Conservation (phyloP, 2,797 vertebrate genomes). For the Sebastes trivittatus region DNA sequence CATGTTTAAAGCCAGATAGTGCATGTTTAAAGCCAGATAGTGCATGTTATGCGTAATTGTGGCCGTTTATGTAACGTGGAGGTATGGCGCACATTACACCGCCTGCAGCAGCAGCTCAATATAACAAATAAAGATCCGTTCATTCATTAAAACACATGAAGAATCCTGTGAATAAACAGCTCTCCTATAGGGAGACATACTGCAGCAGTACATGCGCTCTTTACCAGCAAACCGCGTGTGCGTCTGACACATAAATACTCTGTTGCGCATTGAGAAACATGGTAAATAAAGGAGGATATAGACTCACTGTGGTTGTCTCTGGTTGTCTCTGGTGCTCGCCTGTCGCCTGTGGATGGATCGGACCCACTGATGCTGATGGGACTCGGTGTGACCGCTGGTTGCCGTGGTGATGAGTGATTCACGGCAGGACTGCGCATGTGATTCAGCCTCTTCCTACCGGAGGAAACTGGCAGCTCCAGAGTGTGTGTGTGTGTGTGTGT, state of each 20-base stretch:
- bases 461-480: slow-evolving; percentile 45
- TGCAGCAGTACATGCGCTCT: neutral
- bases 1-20: too few relatives aligned
- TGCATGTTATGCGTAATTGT: neutral
- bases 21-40: too few relatives aligned
- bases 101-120: neutral
- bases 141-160: neutral
- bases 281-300: neutral
- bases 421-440: slow-evolving; percentile 73
- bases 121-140: neutral
- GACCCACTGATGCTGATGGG: slow-evolving; percentile 56
- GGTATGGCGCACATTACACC: neutral
- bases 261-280: neutral
- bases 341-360: slow-evolving; percentile 38
- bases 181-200: neutral
- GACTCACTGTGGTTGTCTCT: slow-evolving; percentile 66
- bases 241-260: neutral
- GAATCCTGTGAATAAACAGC: neutral
- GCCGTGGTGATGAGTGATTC: slow-evolving; percentile 77
- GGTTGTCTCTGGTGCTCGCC: slow-evolving; percentile 10
- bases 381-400: slow-evolving; percentile 68
- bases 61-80: slow-evolving; percentile 11
- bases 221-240: neutral
- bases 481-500: too few relatives aligned
- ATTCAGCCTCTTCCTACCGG: slow-evolving; percentile 32